Evolutionary conservation across 2,888 invertebrate species (phyloP), one percentile per base, ranked within the genome.

Genomic region (Smittia aterrima): DNA sequence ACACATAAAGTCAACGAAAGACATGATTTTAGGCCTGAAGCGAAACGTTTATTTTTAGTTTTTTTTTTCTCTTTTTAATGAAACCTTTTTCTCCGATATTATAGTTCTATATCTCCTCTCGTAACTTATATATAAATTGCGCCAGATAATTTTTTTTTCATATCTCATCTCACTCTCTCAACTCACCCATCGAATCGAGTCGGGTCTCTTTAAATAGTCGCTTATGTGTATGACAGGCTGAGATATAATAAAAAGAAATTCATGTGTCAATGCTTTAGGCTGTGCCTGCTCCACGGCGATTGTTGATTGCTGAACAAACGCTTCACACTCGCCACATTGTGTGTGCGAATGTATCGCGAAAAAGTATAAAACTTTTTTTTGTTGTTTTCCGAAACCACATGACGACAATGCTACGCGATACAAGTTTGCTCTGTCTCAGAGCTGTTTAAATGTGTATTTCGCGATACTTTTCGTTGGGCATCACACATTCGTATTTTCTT

Each of bases 401-500:
- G 58, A 58, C 58, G 58, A 58, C 58, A 22, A 47, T 22, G 22
- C 20, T 18, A n/a, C 58, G 64, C 64, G 64, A 64, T 27, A 64
- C n/a, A 64, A 20, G 6, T 4, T 18, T 58, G 9, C 18, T 7
- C 58, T 4, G 25, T 64, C 25, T 58, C 70, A 20, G 27, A 32
- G n/a, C 54, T 71, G n/a, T 54, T 58, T 62, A 7, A 16, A 38
- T 62, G 62, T 72, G 62, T 72, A 22, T 38, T 20, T 62, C 62
- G 72, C 72, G 62, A 54, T 16, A 47, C 22, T 66, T 24, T 47
- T 25, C n/a, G 18, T 53, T 54, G 70, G 70, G 47, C 47, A 72
- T 27, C 38, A 72, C 62, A 72, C 72, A 72, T 62, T 58, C 72
- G 27, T 54, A 72, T n/a, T 1, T 16, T 66, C 53, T 38, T 62